Evolutionary conservation across 2,797 vertebrate genomes (phyloP).

Genomic region (Nasua narica): DNA sequence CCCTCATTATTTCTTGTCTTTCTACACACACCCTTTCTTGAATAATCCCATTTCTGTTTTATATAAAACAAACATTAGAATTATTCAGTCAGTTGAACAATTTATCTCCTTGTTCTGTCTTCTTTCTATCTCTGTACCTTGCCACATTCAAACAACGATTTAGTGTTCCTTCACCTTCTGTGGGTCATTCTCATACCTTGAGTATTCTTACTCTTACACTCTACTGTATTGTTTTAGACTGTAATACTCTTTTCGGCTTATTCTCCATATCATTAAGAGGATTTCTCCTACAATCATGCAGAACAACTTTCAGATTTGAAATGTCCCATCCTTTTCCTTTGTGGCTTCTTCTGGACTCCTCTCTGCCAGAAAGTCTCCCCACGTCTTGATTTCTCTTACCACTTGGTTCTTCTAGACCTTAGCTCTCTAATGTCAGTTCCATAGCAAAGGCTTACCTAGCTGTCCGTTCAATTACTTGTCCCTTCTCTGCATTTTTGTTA

Average conservation of each 20-base stretch:
- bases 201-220: not conserved
- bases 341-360: not conserved
- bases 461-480: not conserved
- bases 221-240: not conserved
- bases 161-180: not conserved
- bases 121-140: not conserved
- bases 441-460: not conserved
- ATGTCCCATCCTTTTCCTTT: not conserved
- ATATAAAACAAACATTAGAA: not conserved
- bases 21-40: not conserved
- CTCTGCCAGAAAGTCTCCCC: not conserved
- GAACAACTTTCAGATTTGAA: not conserved
- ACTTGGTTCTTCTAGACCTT: not conserved
- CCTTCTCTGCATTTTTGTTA: not conserved
- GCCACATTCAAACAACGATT: not conserved
- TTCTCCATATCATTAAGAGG: not conserved
- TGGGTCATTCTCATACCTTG: not conserved
- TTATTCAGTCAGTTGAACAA: not conserved
- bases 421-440: not conserved
- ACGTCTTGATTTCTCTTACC: not conserved
- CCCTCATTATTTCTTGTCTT: not conserved
- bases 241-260: not conserved
- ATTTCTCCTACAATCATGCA: not conserved
- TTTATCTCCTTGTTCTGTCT: not conserved
- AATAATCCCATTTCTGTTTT: not conserved